Percentiles rank a stretch among this genome's conserved stretches.
Evolutionary conservation across 2,888 invertebrate genomes (phyloP).

Genomic region (Pardosa pseudoannulata): DNA sequence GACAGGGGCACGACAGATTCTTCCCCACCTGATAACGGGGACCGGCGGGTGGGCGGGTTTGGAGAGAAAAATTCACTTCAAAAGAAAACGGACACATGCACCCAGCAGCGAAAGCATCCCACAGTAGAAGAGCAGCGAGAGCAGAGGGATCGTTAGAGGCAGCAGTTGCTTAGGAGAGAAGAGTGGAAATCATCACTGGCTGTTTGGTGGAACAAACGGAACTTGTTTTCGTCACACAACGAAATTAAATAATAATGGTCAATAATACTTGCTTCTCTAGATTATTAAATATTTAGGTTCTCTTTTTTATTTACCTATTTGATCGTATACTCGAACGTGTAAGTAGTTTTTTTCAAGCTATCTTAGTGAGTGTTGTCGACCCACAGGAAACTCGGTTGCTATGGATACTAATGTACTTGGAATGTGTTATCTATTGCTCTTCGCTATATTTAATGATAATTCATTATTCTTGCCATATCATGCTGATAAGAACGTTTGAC

Average conservation of each 20-base stretch:
- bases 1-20: conserved; percentile 45
- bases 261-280: conserved; percentile 9
- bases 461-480: conserved; percentile 63
- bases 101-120: background rate
- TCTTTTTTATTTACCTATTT: conserved; percentile 43
- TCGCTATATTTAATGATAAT: conserved; percentile 25
- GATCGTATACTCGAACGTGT: conserved; percentile 43
- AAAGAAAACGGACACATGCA: background rate
- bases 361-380: background rate
- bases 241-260: conserved; percentile 24
- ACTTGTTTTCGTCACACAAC: conserved; percentile 48
- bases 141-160: conserved; percentile 28
- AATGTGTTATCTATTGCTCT: conserved; percentile 6
- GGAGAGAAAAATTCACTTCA: conserved; percentile 23
- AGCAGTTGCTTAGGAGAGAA: conserved; percentile 40
- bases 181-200: conserved; percentile 41
- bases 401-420: conserved; percentile 55
- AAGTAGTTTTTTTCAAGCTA: conserved; percentile 27
- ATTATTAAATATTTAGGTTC: conserved; percentile 28
- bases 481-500: conserved; percentile 71
- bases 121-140: conserved; percentile 26
- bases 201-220: background rate
- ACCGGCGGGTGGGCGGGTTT: conserved; percentile 68
- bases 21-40: conserved; percentile 57
- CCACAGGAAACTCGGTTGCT: background rate